phyloP scores from a whole-genome alignment of 2,797 vertebrate species.

The Acipenser transmontanus region DNA sequence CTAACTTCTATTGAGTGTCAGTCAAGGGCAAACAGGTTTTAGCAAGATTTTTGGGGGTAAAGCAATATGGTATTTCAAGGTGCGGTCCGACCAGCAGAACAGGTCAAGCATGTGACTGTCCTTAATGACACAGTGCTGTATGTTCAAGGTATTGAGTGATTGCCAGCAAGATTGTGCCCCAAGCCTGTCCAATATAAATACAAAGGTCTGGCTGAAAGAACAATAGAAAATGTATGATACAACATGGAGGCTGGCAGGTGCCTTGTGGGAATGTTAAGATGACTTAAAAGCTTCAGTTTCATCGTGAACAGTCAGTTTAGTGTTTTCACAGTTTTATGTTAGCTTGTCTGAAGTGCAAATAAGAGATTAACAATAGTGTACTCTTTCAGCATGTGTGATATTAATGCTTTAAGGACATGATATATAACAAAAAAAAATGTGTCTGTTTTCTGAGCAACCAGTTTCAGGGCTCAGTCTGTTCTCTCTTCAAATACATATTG shows the following conservation, averaged over 20 bases:
- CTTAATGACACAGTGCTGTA: slow-evolving; percentile 33
- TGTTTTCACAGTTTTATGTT: neutral
- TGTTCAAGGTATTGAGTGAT: slow-evolving; percentile 25
- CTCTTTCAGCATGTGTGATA: neutral
- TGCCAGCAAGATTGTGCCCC: slow-evolving; percentile 43
- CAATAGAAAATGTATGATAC: slow-evolving; percentile 24
- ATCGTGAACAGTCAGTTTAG: neutral
- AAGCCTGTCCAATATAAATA: slow-evolving; percentile 37
- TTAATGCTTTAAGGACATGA: neutral
- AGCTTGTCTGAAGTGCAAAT: neutral
- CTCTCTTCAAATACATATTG: too few relatives aligned
- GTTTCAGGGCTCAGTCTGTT: too few relatives aligned
- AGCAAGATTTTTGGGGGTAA: too few relatives aligned
- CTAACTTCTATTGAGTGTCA: neutral
- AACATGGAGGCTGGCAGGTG: slow-evolving; percentile 23
- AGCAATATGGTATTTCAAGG: slow-evolving; percentile 38
- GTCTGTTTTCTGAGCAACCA: too few relatives aligned
- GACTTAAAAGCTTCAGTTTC: slow-evolving; percentile 12
- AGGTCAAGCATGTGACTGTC: slow-evolving; percentile 56
- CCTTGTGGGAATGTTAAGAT: slow-evolving; percentile 27
- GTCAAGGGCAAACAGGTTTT: neutral
- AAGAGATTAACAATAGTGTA: neutral
- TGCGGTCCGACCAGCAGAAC: slow-evolving; percentile 54
- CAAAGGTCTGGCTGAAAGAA: slow-evolving; percentile 34
- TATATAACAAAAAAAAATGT: too few relatives aligned